Percentiles rank a stretch among this genome's conserved stretches.
phyloP scores from a whole-genome alignment of 2,797 vertebrate species.

The Sus cebifrons region DNA sequence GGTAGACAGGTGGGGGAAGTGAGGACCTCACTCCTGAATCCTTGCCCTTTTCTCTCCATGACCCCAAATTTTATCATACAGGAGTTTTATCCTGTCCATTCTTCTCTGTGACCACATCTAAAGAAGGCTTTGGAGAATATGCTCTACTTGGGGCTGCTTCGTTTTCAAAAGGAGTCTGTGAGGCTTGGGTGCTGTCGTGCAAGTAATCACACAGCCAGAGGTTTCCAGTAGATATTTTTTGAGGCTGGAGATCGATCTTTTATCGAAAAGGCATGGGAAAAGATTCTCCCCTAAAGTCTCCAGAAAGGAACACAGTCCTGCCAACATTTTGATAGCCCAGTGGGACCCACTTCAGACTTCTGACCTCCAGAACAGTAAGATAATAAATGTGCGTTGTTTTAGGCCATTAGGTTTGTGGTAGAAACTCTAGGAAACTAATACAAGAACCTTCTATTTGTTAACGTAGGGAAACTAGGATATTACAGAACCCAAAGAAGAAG shows the following conservation, averaged over 20 bases:
- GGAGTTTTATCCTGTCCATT: neutral
- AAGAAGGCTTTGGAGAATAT: conserved; percentile 18
- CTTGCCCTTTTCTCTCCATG: neutral
- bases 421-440: neutral
- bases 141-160: neutral
- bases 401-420: neutral
- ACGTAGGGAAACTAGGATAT: neutral
- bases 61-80: neutral
- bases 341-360: neutral
- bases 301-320: neutral
- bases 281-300: neutral
- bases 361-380: neutral
- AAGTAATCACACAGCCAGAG: conserved; percentile 1
- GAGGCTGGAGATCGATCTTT: neutral
- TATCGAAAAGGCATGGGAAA: neutral
- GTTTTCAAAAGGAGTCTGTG: conserved; percentile 16
- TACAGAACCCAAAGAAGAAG: neutral
- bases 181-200: neutral
- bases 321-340: neutral
- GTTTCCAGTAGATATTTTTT: neutral
- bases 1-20: rapidly evolving
- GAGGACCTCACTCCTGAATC: neutral
- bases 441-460: neutral
- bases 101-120: neutral
- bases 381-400: too few relatives aligned